Evolutionary conservation across 2,113 vertebrate genomes (phyloP).

Genomic region (Turnix velox): DNA sequence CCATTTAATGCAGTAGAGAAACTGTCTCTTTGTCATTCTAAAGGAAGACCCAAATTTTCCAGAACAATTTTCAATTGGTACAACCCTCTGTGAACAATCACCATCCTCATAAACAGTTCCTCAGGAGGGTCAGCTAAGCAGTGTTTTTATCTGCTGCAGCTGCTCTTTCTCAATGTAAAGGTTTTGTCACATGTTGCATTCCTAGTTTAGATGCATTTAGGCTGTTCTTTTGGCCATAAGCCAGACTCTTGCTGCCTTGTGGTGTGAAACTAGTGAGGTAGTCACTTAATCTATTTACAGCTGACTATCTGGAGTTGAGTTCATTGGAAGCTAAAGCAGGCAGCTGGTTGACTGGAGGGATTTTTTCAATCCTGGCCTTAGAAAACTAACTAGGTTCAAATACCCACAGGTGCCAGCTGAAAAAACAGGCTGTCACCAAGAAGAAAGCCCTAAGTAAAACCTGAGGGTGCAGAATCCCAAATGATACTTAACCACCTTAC

Average conservation of each 20-base stretch:
- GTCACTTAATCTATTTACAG: not conserved
- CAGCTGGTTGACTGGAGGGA: not conserved
- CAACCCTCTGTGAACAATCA: not conserved
- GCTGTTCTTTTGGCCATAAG: not conserved
- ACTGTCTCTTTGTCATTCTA: not conserved
- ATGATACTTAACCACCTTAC: not conserved
- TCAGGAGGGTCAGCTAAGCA: rapidly evolving
- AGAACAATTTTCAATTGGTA: rapidly evolving
- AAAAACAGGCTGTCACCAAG: not conserved
- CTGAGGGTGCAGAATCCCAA: not conserved
- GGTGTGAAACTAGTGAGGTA: not conserved
- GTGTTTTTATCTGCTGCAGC: not conserved
- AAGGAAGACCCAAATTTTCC: not conserved
- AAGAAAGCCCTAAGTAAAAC: not conserved
- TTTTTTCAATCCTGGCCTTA: not conserved
- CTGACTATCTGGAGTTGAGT: not conserved
- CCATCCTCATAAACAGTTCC: not conserved
- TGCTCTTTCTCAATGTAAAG: not conserved
- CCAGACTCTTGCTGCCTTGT: not conserved
- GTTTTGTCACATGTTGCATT: not conserved
- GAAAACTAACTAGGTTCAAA: not conserved
- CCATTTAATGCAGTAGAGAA: not conserved
- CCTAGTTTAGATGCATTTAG: not conserved
- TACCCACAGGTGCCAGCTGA: not conserved
- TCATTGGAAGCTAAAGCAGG: not conserved